Percentiles rank a stretch among this genome's conserved stretches.
These are phyloP conservation scores for Eurytoma adleriae DNA, from an alignment of 2,888 invertebrate genomes.

Conservation along the genomic window DNA sequence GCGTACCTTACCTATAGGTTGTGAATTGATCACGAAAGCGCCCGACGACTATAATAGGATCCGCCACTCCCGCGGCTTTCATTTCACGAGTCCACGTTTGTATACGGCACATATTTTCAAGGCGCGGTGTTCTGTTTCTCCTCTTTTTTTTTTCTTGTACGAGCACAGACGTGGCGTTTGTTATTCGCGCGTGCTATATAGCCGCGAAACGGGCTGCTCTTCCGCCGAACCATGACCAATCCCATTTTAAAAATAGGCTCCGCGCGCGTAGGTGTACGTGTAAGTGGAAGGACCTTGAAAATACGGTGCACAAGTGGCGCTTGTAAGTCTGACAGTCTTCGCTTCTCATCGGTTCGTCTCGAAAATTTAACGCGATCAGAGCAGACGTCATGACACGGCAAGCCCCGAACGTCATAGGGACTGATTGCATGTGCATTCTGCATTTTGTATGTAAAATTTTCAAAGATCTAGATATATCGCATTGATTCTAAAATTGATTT, in stretches of 20 bases:
- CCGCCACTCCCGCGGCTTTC: slow-evolving; percentile 27
- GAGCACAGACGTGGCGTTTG: slow-evolving; percentile 8
- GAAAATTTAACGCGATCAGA: background rate
- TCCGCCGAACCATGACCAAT: slow-evolving; percentile 55
- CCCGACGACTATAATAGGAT: slow-evolving; percentile 41
- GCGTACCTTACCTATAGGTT: background rate
- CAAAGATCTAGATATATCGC: too few relatives aligned
- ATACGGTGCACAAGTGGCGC: background rate
- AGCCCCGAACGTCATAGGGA: too few relatives aligned
- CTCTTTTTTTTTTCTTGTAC: background rate
- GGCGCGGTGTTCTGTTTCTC: slow-evolving; percentile 41
- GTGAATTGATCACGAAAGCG: slow-evolving; percentile 16
- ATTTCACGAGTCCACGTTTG: background rate
- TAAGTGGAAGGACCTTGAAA: slow-evolving; percentile 44
- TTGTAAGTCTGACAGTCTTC: background rate
- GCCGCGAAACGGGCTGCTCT: background rate
- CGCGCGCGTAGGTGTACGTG: background rate
- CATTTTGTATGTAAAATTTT: too few relatives aligned
- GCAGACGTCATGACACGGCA: background rate
- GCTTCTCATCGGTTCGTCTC: background rate
- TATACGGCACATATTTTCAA: slow-evolving; percentile 30
- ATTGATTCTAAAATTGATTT: too few relatives aligned
- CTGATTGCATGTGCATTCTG: too few relatives aligned
- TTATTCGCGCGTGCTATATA: slow-evolving; percentile 13
- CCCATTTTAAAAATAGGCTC: slow-evolving; percentile 57